phyloP scores from a whole-genome alignment of 2,888 invertebrate species.

The Eupeodes luniger region DNA sequence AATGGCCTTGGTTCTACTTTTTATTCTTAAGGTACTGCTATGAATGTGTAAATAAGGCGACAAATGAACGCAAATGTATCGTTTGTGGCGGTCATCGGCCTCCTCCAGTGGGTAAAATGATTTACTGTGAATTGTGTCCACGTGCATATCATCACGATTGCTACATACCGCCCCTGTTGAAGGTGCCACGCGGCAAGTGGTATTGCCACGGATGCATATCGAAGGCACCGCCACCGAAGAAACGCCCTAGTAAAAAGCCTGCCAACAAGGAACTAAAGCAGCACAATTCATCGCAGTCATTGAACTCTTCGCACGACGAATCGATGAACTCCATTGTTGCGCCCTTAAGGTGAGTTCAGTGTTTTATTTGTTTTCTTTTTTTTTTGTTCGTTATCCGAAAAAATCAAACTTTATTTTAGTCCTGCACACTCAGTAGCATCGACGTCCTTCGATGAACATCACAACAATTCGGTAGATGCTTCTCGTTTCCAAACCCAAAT shows the following conservation, averaged over 20 bases:
- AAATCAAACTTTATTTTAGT: slow-evolving; percentile 82
- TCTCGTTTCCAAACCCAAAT: slow-evolving; percentile 82
- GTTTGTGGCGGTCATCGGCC: slow-evolving; percentile 93
- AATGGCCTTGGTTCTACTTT: neutral
- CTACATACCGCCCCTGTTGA: slow-evolving; percentile 93
- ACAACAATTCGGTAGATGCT: slow-evolving; percentile 82
- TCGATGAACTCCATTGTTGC: slow-evolving; percentile 83
- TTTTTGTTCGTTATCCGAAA: slow-evolving; percentile 30
- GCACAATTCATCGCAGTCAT: slow-evolving; percentile 81
- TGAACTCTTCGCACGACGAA: slow-evolving; percentile 84
- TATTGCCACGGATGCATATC: slow-evolving; percentile 94
- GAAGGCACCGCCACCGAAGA: slow-evolving; percentile 91
- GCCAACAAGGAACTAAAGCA: slow-evolving; percentile 81
- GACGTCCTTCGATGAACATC: slow-evolving; percentile 86
- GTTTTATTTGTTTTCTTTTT: slow-evolving; percentile 28
- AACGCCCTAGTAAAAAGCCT: slow-evolving; percentile 86
- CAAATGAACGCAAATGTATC: slow-evolving; percentile 96
- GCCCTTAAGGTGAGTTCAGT: slow-evolving; percentile 81
- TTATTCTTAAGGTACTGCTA: slow-evolving; percentile 92
- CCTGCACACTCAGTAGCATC: slow-evolving; percentile 90
- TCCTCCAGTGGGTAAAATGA: slow-evolving; percentile 86
- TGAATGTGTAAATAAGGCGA: slow-evolving; percentile 96
- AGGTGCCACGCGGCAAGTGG: slow-evolving; percentile 94
- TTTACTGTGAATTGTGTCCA: slow-evolving; percentile 95
- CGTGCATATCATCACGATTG: slow-evolving; percentile 97